These are phyloP conservation scores for Spodoptera exigua DNA, from an alignment of 2,888 invertebrate genomes.

Conservation along the genomic window DNA sequence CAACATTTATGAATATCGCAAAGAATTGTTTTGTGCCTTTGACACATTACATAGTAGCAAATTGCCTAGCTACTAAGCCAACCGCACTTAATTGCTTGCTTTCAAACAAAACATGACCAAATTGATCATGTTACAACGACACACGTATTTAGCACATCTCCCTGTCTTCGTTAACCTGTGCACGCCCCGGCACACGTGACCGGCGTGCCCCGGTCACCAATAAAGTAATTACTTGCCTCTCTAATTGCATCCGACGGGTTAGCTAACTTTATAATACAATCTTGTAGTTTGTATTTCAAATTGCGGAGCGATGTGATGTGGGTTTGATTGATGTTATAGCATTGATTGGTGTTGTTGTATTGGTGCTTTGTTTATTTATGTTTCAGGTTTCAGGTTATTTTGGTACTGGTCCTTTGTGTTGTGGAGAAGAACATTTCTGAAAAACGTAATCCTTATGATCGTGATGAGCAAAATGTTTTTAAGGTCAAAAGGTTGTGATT, in stretches of 20 bases:
- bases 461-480: no score
- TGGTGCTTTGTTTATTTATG: no score
- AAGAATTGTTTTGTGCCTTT: no score
- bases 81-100: no score
- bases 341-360: conserved; percentile 4
- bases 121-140: neutral
- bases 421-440: no score
- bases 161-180: conserved; percentile 33
- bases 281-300: conserved; percentile 55
- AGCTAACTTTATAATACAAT: conserved; percentile 56
- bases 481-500: no score
- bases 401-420: no score
- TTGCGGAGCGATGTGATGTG: conserved; percentile 35
- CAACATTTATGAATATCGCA: no score
- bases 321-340: conserved; percentile 34
- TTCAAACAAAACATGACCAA: neutral
- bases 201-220: conserved; percentile 60
- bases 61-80: no score
- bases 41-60: no score
- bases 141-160: neutral
- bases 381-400: no score
- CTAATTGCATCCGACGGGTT: conserved; percentile 61
- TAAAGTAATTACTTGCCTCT: conserved; percentile 57
- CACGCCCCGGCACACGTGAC: conserved; percentile 49
- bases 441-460: no score